A percentile compares a stretch with the other conserved stretches of the same genome.
phyloP scores from a whole-genome alignment of 1,140 invertebrate genomes.

The Drosophila sechellia region DNA sequence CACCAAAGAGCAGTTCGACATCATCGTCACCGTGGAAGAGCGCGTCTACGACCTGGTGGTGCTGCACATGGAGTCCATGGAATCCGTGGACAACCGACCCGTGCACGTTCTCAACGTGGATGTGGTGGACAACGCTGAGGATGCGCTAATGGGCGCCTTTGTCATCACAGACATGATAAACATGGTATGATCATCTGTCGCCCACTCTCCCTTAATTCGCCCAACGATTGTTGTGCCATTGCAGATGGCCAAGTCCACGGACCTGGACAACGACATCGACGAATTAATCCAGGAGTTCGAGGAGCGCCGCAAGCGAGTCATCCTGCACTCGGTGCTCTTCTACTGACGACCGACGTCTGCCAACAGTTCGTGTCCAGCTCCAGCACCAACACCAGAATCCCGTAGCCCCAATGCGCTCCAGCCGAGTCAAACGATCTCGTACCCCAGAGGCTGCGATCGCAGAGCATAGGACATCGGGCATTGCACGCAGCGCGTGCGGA shows the following conservation, averaged over 20 bases:
- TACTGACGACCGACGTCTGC: conserved; percentile 88
- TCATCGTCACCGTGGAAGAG: conserved; percentile 99
- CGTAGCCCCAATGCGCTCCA: background rate
- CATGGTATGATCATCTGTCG: conserved; percentile 87
- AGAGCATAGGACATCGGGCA: background rate
- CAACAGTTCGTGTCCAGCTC: conserved; percentile 41
- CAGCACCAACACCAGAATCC: background rate
- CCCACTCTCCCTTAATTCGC: background rate
- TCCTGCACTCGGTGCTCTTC: conserved; percentile 97
- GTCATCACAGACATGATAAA: conserved; percentile 97
- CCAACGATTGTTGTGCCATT: conserved; percentile 67
- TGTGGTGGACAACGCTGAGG: conserved; percentile 99
- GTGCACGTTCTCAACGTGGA: conserved; percentile 99
- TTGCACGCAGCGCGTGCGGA: too few species aligned
- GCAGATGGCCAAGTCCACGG: conserved; percentile 94
- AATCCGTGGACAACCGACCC: conserved; percentile 91
- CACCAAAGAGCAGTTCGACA: conserved; percentile 96
- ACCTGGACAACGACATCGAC: conserved; percentile 99
- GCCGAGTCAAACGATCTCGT: background rate
- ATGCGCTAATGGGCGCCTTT: conserved; percentile 99
- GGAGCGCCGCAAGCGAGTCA: conserved; percentile 92
- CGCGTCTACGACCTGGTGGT: conserved; percentile 98
- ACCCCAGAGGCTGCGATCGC: background rate
- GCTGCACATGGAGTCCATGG: conserved; percentile 90
- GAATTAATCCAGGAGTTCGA: conserved; percentile 98